These are phyloP conservation scores for Siphlonurus alternatus DNA, from an alignment of 2,888 invertebrate genomes.

Conservation along the genomic window DNA sequence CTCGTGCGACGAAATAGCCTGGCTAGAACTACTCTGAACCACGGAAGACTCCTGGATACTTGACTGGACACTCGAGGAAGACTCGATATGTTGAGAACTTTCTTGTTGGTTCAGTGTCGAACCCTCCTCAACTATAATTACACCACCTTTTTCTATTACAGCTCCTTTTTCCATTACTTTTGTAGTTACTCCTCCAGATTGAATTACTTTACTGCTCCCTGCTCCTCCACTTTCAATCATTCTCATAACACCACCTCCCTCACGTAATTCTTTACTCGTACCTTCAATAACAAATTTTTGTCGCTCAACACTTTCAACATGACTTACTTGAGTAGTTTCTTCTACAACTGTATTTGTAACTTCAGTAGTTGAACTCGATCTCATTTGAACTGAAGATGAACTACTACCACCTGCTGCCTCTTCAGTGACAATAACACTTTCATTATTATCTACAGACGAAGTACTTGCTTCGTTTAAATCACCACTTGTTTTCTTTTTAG, in stretches of 20 bases:
- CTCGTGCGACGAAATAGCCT: not conserved
- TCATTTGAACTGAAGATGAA: not conserved
- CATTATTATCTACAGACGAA: not conserved
- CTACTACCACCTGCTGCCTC: not conserved
- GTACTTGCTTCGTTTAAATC: no score
- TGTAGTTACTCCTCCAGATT: not conserved
- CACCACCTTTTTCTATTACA: not conserved
- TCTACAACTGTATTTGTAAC: not conserved
- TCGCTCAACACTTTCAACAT: not conserved
- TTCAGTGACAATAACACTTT: not conserved
- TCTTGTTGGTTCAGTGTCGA: no score
- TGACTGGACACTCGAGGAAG: not conserved
- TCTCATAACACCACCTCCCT: not conserved
- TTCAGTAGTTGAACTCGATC: not conserved
- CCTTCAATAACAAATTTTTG: not conserved
- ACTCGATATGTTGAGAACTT: not conserved
- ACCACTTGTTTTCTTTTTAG: not conserved
- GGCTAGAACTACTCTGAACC: not conserved
- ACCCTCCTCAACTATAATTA: not conserved
- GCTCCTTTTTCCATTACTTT: not conserved
- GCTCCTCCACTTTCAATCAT: not conserved
- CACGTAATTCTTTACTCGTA: not conserved
- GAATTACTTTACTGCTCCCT: not conserved
- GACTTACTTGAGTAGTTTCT: conserved; percentile 1
- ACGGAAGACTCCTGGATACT: not conserved